Base-by-base conservation (phyloP, 2,888 invertebrate genomes). In the Peribatodes rhomboidaria region DNA sequence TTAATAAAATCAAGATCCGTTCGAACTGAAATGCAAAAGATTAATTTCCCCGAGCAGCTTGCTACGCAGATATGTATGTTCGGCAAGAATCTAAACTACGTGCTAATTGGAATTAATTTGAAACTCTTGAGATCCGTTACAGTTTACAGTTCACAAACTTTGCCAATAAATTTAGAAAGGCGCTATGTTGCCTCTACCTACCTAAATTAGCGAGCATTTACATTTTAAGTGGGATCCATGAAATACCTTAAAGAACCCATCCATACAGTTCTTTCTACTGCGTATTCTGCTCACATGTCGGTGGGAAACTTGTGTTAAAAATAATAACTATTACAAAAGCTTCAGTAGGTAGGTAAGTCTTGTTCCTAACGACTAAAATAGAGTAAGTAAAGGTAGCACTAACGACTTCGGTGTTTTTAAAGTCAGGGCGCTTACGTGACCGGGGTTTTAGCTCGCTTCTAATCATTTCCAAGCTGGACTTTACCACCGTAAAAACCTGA, bases 391-490 rank as follows among this genome's bases (percentile, higher is more conserved):
- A 64, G 50, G 61, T 57, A 61, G 53, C 35, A 55, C 60, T 66
- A 64, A 68, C 54, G 61, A 68, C 44, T 65, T 52, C 69, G 71
- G 69, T 67, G 62, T 64, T 68, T 73, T 73, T 68, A 71, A 73
- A 73, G 73, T 71, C 69, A 52, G 68, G 57, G 58, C 66, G 64
- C 46, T 47, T 69, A 69, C 73, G 73, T 73, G 73, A 73, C 73
- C 56, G 55, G 73, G 42, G 64, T 73, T 57, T 65, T 50, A 64
- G 61, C 67, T 61, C 49, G 67, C 46, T 47, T 65, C 63, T 65
- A 63, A 67, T 69, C 68, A 65, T 68, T 69, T 65, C 55, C 42
- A 64, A 66, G 41, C 56, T 65, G 62, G 66, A 63, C 67, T 62
- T 63, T 35, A 62, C 61, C 65, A 55, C 58, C 53, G 54, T 52